These are phyloP conservation scores for Lysandra bellargus DNA, from an alignment of 2,888 invertebrate species.

Conservation along the genomic window DNA sequence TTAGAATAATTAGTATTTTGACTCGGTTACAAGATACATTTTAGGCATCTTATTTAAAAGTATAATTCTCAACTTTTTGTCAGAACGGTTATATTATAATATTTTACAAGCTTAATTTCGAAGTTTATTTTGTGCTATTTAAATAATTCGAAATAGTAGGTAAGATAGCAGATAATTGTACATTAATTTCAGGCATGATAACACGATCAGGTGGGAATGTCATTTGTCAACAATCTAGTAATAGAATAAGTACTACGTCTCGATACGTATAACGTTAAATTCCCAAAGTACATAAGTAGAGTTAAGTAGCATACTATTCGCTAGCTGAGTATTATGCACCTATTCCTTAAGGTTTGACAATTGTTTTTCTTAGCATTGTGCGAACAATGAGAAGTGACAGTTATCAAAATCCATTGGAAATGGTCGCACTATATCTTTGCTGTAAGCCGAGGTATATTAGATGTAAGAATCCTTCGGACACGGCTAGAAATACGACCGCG, in stretches of 20 bases:
- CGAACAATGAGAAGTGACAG: not conserved
- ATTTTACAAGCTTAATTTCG: not conserved
- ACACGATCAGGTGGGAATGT: not conserved
- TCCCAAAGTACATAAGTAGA: not conserved
- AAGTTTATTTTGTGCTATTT: not conserved
- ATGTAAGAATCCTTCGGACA: not conserved
- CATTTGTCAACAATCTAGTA: not conserved
- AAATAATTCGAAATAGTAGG: not conserved
- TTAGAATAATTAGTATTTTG: not conserved
- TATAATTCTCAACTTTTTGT: not conserved
- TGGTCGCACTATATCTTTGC: not conserved
- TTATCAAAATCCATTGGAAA: not conserved
- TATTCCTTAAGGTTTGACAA: not conserved
- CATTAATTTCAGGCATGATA: not conserved
- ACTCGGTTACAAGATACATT: not conserved
- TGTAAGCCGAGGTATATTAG: conserved; percentile 5
- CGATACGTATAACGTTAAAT: not conserved
- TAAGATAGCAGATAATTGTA: not conserved
- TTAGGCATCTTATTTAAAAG: not conserved
- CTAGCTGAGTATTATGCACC: not conserved
- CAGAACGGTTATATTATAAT: not conserved
- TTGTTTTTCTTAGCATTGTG: not conserved
- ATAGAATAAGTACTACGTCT: not conserved
- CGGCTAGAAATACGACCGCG: not conserved
- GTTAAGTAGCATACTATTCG: not conserved